Percentiles rank a stretch among this genome's conserved stretches.
Evolutionary conservation across 1,140 invertebrate species (phyloP).

Genomic region (Choristoneura fumiferana): DNA sequence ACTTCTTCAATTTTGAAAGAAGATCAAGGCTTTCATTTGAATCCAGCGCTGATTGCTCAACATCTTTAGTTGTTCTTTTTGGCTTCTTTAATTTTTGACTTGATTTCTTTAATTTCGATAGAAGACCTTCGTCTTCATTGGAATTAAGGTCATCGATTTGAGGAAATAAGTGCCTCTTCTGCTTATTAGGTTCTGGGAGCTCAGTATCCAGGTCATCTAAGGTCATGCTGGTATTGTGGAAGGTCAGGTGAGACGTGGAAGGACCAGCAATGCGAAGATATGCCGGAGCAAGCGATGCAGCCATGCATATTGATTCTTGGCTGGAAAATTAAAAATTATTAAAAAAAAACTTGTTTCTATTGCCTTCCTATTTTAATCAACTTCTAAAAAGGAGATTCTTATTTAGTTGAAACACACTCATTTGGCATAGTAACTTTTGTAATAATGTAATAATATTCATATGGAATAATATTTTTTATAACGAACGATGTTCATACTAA

Average conservation of each 20-base stretch:
- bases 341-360: too few relatives aligned
- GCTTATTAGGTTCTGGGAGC: conserved; percentile 27
- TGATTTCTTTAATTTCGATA: conserved; percentile 4
- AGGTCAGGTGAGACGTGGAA: conserved; percentile 75
- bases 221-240: conserved; percentile 55
- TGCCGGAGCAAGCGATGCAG: conserved; percentile 79
- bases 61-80: too few relatives aligned
- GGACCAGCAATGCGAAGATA: conserved; percentile 81
- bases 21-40: conserved; percentile 4
- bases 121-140: too few relatives aligned
- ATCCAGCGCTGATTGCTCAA: too few relatives aligned
- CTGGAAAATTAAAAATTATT: conserved; percentile 49
- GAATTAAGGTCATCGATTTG: neutral
- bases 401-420: too few relatives aligned
- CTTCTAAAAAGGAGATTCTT: too few relatives aligned
- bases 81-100: neutral
- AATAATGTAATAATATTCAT: too few relatives aligned
- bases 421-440: too few relatives aligned
- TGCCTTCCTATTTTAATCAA: too few relatives aligned
- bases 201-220: conserved; percentile 43
- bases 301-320: conserved; percentile 77
- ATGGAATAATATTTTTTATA: too few relatives aligned
- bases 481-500: too few relatives aligned
- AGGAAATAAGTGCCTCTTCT: neutral
- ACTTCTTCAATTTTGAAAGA: neutral